Evolutionary conservation across 2,888 invertebrate species (phyloP), one percentile per base, ranked within the genome.

Genomic region (Cephalotes varians): DNA sequence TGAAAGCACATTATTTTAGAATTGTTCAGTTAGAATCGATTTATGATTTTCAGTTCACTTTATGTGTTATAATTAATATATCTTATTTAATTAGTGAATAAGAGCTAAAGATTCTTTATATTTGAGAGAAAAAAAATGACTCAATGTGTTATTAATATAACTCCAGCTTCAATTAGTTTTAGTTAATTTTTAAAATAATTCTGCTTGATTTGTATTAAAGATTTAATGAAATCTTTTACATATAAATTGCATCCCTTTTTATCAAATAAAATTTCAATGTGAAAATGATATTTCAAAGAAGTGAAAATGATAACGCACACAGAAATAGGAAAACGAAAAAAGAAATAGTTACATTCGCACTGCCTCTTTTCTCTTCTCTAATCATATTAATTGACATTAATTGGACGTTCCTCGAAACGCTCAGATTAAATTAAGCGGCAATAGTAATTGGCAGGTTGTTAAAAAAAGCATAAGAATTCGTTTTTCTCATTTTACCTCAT

Each of bases 351-450:
- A 73, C 71, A 60, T 88, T 79, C 82, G 74, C 51, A 58, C 40
- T 77, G 62, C 54, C 67, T 5, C 2, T 67, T 6, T 51, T 1
- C 74, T 49, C 74, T 83, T 49, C 74, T 83, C 81, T 86, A 82
- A 86, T 84, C 82, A 81, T 86, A 88, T 89, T 91, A 92, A 92
- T 92, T 92, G 89, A 92, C 89, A 88, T 87, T 92, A 92, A 93
- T 91, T 91, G 88, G 90, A 90, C 82, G 79, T 82, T 54, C 76
- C 80, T 87, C 85, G 1, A n/a, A 40, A 64, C 25, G 51, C 51
- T 64, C 40, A 37, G 34, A 7, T 18, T 64, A 51, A 74, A 51
- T 65, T 76, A 76, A 74, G 9, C 18, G 18, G 18, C 34, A 15
- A 49, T 62, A 76, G 64, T 76, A 76, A 76, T 64, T 51, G 51